Conservation (phyloP, 53 echinoderm and acorn worm species). For the Holothuria scabra region DNA sequence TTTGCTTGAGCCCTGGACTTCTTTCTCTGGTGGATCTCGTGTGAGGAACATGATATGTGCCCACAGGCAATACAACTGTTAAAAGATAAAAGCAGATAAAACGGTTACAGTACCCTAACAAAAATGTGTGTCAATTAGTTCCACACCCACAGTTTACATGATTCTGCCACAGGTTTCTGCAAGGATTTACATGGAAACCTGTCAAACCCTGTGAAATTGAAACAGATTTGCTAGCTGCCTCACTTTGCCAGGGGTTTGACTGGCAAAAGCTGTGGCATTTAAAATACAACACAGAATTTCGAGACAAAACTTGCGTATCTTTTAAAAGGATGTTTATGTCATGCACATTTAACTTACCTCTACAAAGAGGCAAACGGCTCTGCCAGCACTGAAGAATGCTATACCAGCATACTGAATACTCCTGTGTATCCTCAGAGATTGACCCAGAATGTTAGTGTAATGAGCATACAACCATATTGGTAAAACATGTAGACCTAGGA, state of each 20-base stretch:
- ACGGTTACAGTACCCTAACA: no score
- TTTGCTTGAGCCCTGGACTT: neutral
- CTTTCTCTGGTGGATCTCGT: constrained; percentile 6
- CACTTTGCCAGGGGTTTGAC: no score
- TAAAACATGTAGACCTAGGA: constrained; percentile 72
- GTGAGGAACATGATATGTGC: constrained; percentile 63
- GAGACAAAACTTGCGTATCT: no score
- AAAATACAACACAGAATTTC: no score
- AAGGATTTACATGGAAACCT: no score
- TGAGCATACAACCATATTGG: constrained; percentile 93
- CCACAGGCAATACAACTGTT: constrained; percentile 72
- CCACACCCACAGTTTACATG: no score
- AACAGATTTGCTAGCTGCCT: no score
- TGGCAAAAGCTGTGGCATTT: no score
- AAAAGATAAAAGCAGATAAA: neutral
- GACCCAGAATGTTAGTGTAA: constrained; percentile 66
- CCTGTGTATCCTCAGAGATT: constrained; percentile 56
- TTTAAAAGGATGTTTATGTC: no score
- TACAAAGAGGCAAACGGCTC: constrained; percentile 73
- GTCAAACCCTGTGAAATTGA: no score
- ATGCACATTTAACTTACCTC: constrained; percentile 61
- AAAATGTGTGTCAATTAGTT: neutral
- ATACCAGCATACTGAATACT: constrained; percentile 72
- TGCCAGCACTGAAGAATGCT: constrained; percentile 73
- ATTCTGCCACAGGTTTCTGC: no score